Percentiles rank a stretch among this genome's conserved stretches.
phyloP scores from a whole-genome alignment of 23 tunicate species.

The Botrylloides violaceus region DNA sequence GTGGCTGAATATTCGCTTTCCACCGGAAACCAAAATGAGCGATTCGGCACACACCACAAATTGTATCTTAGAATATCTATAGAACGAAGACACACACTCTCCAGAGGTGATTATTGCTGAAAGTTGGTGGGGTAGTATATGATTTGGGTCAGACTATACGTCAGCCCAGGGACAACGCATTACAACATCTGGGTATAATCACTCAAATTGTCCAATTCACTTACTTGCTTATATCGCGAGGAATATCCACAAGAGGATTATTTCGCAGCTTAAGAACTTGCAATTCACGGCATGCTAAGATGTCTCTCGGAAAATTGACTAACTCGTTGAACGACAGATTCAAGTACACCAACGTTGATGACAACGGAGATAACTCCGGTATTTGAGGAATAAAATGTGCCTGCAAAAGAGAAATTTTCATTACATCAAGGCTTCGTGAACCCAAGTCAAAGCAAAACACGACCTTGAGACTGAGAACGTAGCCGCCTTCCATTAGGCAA shows the following conservation, averaged over 20 bases:
- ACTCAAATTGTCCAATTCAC: neutral
- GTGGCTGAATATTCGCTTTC: too few species aligned
- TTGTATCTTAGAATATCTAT: too few species aligned
- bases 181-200: too few species aligned
- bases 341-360: constrained; percentile 43
- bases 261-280: constrained; percentile 70
- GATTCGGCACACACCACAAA: too few species aligned
- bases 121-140: too few species aligned
- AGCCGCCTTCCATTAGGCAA: constrained; percentile 86
- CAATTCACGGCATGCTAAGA: constrained; percentile 45
- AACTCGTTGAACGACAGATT: constrained; percentile 78
- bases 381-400: constrained; percentile 65
- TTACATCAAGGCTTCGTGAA: neutral
- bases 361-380: constrained; percentile 63
- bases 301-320: constrained; percentile 47
- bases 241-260: constrained; percentile 56
- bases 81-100: too few species aligned
- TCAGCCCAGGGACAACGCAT: too few species aligned
- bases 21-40: too few species aligned
- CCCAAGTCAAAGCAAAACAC: too few species aligned
- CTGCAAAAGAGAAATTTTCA: constrained; percentile 36
- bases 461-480: constrained; percentile 73
- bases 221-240: constrained; percentile 70
- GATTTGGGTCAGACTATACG: too few species aligned
- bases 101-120: too few species aligned